Evolutionary conservation across 2,113 vertebrate species (phyloP).

Genomic region (Rhinoderma darwinii): DNA sequence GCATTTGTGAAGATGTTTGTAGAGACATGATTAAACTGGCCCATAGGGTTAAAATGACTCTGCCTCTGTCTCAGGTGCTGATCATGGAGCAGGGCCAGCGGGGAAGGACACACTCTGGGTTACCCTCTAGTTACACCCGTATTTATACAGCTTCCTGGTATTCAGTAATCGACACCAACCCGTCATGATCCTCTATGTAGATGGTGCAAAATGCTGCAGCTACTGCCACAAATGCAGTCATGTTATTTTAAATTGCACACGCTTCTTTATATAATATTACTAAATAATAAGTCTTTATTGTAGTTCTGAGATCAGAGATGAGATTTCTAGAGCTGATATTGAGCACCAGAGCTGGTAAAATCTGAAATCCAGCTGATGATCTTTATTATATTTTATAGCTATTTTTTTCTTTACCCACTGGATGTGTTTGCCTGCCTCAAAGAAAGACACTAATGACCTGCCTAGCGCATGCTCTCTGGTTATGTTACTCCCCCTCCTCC

Average conservation of each 20-base stretch:
- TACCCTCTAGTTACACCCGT: not conserved
- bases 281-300: not conserved
- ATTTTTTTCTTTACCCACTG: constrained; percentile 45
- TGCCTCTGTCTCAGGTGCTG: not conserved
- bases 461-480: constrained; percentile 50
- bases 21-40: too few relatives aligned
- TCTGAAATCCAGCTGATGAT: not conserved
- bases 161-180: too few relatives aligned
- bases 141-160: not conserved
- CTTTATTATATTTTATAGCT: constrained; percentile 17
- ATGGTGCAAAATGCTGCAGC: not conserved
- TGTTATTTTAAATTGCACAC: not conserved
- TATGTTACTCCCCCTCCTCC: constrained; percentile 32
- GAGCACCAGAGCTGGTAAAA: not conserved
- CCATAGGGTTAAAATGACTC: too few relatives aligned
- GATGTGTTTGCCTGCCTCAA: constrained; percentile 36
- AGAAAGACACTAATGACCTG: constrained; percentile 53
- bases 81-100: not conserved
- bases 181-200: not conserved
- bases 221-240: not conserved
- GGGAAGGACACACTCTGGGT: not conserved
- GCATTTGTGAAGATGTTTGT: too few relatives aligned
- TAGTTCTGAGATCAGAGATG: not conserved
- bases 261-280: not conserved
- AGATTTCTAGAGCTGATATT: not conserved